Conservation (phyloP, 2,888 invertebrate genomes). For the Euclidia mi region DNA sequence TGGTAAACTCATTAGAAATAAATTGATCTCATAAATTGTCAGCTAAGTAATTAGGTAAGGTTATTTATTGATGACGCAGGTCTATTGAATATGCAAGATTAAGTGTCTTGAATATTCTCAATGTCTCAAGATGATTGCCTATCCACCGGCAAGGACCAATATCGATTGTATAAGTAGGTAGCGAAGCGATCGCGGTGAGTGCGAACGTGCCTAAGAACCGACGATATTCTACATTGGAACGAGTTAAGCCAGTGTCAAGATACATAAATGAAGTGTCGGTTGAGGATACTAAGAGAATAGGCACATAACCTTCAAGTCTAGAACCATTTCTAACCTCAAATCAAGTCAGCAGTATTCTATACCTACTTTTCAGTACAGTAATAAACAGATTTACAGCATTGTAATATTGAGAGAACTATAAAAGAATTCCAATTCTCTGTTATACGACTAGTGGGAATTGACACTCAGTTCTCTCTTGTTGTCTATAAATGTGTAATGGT, state of each 20-base stretch:
- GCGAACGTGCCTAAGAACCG: slow-evolving; percentile 71
- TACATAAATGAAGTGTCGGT: slow-evolving; percentile 40
- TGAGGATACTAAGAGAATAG: slow-evolving; percentile 27
- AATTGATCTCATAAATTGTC: neutral
- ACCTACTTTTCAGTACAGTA: slow-evolving; percentile 25
- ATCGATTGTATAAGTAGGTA: slow-evolving; percentile 52
- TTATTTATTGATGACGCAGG: slow-evolving; percentile 12
- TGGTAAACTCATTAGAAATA: too few species aligned
- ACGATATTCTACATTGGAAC: slow-evolving; percentile 42
- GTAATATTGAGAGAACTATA: slow-evolving; percentile 17
- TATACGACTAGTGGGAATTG: slow-evolving; percentile 25
- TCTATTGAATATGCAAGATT: slow-evolving; percentile 51
- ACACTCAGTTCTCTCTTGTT: slow-evolving; percentile 4
- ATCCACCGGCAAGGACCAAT: slow-evolving; percentile 44
- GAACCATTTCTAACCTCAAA: slow-evolving; percentile 19
- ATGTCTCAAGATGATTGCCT: slow-evolving; percentile 40
- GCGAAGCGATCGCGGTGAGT: slow-evolving; percentile 53
- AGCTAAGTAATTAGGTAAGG: neutral
- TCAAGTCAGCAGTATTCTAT: slow-evolving; percentile 12
- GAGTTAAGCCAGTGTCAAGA: slow-evolving; percentile 58
- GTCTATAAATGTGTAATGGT: neutral
- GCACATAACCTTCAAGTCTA: slow-evolving; percentile 10
- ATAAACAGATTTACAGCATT: slow-evolving; percentile 38
- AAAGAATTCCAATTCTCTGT: slow-evolving; percentile 26
- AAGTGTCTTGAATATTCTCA: neutral